Evolutionary conservation across 2,797 vertebrate genomes (phyloP), one percentile per base, ranked within the genome.

Genomic region (Triplophysa yarkandensis): DNA sequence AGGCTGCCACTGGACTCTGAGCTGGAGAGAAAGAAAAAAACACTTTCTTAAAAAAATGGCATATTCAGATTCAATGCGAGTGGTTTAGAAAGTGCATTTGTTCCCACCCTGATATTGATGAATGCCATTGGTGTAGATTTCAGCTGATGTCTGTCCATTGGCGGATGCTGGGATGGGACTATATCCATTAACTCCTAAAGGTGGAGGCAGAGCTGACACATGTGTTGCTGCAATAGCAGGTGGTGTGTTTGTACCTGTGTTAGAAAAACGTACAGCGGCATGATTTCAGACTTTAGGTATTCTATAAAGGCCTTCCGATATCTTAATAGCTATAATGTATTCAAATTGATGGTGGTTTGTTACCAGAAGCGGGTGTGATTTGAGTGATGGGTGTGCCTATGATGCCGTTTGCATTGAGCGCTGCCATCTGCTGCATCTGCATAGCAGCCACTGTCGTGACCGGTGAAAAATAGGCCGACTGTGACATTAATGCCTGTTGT

Each of bases 371-470:
- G 14, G 91, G 86, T n/a, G 91, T 90, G 83, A 92, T 86, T 77
- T 91, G 84, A 17, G 90, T 89, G 65, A 91, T 89, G 85, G 94
- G 95, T 23, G 95, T 94, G 89, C 95, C 92, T 9, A 96, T 95
- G 91, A 96, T 93, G 87, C 95, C 94, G 23, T 94, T 96, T 88
- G 94, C 93, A 80, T 92, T 96, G 89, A 97, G 93, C 1, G 94
- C 93, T 3, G 95, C 95, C 94, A 96, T 95, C 89, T 98, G 96
- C 89, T 96, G 95, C 94, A 97, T 96, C 92, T 97, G 95, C 80
- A 96, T 92, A 1, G 94, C 93, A 0, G 94, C 95, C 88, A 96
- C 94, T 82, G 95, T 94, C 86, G 95, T 94, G 90, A 96, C 95
- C 79, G 96, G 96, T 88, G 94, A 97, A 93, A 98, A 93, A 93